phyloP scores from a whole-genome alignment of 1,140 invertebrate species.

The Araneus ventricosus region DNA sequence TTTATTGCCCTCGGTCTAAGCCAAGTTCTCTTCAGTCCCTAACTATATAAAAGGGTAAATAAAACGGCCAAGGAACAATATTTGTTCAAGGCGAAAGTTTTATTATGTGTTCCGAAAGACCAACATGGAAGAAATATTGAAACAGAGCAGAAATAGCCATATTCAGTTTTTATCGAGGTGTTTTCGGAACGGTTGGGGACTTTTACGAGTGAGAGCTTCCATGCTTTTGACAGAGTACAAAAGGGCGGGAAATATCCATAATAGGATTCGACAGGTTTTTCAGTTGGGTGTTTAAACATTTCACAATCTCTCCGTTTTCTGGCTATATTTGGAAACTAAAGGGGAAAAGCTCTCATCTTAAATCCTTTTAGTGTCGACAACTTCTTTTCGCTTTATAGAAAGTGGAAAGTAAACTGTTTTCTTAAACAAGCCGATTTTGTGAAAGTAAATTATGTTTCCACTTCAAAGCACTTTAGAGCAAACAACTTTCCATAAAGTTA shows the following conservation, averaged over 20 bases:
- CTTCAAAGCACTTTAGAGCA: neutral
- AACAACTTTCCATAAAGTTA: neutral
- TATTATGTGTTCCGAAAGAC: neutral
- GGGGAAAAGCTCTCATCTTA: neutral
- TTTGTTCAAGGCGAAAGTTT: neutral
- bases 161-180: neutral
- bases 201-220: neutral
- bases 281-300: neutral
- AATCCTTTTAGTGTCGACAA: neutral
- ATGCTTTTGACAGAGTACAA: neutral
- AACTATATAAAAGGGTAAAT: conserved; percentile 2
- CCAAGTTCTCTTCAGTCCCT: neutral
- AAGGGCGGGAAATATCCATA: neutral
- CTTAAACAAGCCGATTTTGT: neutral
- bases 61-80: neutral
- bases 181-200: neutral
- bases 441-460: neutral
- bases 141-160: neutral
- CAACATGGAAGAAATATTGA: neutral
- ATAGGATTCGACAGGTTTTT: conserved; percentile 2
- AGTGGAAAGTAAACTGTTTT: neutral
- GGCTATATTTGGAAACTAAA: neutral
- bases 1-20: neutral
- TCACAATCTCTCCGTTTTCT: neutral
- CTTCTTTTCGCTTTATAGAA: neutral